Base-by-base conservation (phyloP, 2,797 vertebrate species). In the Eidolon dupreanum region DNA sequence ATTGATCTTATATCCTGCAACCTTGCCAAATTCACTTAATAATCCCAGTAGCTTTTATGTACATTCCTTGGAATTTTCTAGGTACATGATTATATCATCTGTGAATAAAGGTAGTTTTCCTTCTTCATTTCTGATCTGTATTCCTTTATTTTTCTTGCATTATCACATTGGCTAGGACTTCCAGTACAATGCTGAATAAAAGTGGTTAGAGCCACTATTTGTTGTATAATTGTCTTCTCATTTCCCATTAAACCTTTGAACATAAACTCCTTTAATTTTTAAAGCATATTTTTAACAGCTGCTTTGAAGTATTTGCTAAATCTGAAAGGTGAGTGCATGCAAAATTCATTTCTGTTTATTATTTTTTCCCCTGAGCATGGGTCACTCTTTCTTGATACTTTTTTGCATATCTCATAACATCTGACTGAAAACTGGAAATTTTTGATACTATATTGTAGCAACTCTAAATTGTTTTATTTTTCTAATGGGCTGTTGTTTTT, bases 381-480 rank as follows among this genome's bases (percentile, higher is more conserved):
- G 68, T 75, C 19, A 81, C 6, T 38, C 31, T 68, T 87, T 77
- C 36, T 31, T 82, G 51, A 53, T 77, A 70, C 26, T 73, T 91
- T 61, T 84, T 87, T 38, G 19, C n/a, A 55, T 61, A 53, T 77
- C 61, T 90, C 17, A 61, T 75, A 85, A 49, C 36, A 89, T 28
- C 36, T 59, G 22, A 33, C 53, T 81, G 17, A 78, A 95, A 82
- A 88, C 10, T 84, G 31, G 15, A 93, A 41, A 51, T 49, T 68
- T 87, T 63, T 75, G 43, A 79, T 87, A 43, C 75, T 26, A 22
- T 55, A 85, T 5, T 61, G 5, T 11, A 82, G 8, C 63, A 94
- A 68, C 16, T 81, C 33, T 55, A 20, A 57, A 73, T 91, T 87
- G 53, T 63, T 87, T 78, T 73, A 66, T 86, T 93, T 86, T 93